Evolutionary conservation across 2,888 invertebrate genomes (phyloP), one percentile per base, ranked within the genome.

Genomic region (Limnephilus lunatus): DNA sequence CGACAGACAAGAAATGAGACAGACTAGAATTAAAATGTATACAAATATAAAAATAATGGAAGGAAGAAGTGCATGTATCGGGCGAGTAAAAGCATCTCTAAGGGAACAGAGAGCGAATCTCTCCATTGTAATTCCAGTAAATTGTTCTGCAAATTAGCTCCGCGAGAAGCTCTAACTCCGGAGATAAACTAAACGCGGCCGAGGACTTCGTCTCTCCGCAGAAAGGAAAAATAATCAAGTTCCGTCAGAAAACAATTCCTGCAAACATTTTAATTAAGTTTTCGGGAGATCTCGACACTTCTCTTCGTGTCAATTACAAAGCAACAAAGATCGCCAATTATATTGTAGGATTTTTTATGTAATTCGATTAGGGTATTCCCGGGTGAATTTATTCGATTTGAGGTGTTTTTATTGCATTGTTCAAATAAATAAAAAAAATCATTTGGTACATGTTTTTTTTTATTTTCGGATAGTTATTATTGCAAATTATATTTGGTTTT

Each of bases 101-200:
- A 35, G 32, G 25, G 9, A 32, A 83, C 35, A 32, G 35, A 11
- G 83, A 83, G 14, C 39, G 25, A 15, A 68, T 25, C 25, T 83
- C 35, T 83, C 39, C 12, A 15, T 83, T 32, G 83, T 32, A 25
- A 32, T 83, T 83, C 12, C 83, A 83, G 25, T 35, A 83, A 83
- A 83, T 83, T 35, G 35, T 35, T 83, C 35, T 83, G 19, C 35
- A 83, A 83, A 83, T 83, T 83, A 83, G 32, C 15, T 39, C 83
- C 83, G 19, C 35, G 32, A 83, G 39, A 68, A 68, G 68, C 68
- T 68, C 68, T n/a, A 68, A 68, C 68, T 9, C 68, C 25, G 7
- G 68, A 68, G 68, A 68, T 68, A 68, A 68, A 68, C 25, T 53
- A 25, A 68, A 68, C 68, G 68, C n/a, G 83, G 32, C 32, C 25